phyloP scores from a whole-genome alignment of 2,888 invertebrate genomes.

The Apamea sordens region DNA sequence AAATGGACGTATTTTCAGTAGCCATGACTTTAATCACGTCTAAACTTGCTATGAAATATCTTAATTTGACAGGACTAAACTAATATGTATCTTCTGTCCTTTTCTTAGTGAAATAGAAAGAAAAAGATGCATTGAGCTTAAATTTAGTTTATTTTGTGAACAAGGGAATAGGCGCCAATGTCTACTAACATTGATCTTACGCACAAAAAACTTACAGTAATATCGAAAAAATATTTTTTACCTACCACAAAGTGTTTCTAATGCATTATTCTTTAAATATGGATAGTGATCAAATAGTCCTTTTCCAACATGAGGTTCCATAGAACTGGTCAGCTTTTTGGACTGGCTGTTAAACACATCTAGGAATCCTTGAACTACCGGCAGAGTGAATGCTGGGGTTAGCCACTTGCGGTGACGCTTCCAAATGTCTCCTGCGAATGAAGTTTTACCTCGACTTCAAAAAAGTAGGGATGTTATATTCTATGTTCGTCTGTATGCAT shows the following conservation, averaged over 20 bases:
- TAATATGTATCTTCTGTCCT: no score
- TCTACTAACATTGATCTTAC: no score
- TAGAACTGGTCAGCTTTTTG: slow-evolving; percentile 8
- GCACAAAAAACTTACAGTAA: no score
- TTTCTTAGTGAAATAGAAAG: no score
- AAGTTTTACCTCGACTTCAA: not conserved
- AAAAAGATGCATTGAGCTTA: no score
- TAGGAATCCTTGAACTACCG: slow-evolving; percentile 31
- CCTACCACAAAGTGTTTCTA: slow-evolving; percentile 42
- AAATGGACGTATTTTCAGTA: no score
- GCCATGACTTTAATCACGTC: no score
- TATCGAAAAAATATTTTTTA: not conserved
- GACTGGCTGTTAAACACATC: slow-evolving; percentile 34
- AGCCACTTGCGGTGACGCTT: slow-evolving; percentile 40
- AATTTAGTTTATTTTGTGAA: not conserved
- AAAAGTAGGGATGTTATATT: no score
- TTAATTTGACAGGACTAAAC: no score
- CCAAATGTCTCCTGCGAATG: slow-evolving; percentile 33
- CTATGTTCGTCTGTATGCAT: no score
- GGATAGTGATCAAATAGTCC: slow-evolving; percentile 15
- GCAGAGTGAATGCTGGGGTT: slow-evolving; percentile 31
- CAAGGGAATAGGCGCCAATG: no score
- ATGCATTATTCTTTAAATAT: slow-evolving; percentile 12
- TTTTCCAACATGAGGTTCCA: slow-evolving; percentile 20
- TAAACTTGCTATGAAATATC: no score